Conservation (phyloP, 2,888 invertebrate species). For the Drosophila putrida region DNA sequence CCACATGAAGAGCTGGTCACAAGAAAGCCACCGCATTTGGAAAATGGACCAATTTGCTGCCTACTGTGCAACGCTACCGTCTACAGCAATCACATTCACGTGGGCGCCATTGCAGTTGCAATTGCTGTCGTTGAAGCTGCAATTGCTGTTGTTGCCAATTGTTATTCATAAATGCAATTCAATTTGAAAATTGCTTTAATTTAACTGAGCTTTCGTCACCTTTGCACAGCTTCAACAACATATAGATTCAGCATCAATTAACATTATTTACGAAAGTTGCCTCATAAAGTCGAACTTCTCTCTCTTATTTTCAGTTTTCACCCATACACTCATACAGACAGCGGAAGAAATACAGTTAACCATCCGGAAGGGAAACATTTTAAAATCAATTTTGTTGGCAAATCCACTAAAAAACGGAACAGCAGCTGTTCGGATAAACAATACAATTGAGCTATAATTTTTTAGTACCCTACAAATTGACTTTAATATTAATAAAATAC, state of each 20-base stretch:
- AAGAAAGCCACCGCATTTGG: constrained; percentile 74
- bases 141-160: constrained; percentile 59
- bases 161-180: constrained; percentile 81
- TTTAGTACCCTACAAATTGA: constrained; percentile 19
- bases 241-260: constrained; percentile 45
- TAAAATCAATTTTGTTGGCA: constrained; percentile 15
- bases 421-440: constrained; percentile 20
- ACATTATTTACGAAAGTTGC: constrained; percentile 31
- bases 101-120: constrained; percentile 52
- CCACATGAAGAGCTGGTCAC: constrained; percentile 44
- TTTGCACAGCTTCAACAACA: constrained; percentile 21
- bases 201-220: constrained; percentile 70
- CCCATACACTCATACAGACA: background rate
- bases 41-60: constrained; percentile 81
- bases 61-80: constrained; percentile 69
- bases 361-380: constrained; percentile 29
- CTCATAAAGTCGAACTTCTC: background rate
- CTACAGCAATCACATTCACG: constrained; percentile 52
- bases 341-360: constrained; percentile 4
- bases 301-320: constrained; percentile 5
- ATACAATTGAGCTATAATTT: background rate
- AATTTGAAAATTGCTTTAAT: constrained; percentile 80
- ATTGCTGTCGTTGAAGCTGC: constrained; percentile 37
- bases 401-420: constrained; percentile 18
- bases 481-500: background rate